phyloP scores from a whole-genome alignment of 2,888 invertebrate species.

The Apamea monoglypha region DNA sequence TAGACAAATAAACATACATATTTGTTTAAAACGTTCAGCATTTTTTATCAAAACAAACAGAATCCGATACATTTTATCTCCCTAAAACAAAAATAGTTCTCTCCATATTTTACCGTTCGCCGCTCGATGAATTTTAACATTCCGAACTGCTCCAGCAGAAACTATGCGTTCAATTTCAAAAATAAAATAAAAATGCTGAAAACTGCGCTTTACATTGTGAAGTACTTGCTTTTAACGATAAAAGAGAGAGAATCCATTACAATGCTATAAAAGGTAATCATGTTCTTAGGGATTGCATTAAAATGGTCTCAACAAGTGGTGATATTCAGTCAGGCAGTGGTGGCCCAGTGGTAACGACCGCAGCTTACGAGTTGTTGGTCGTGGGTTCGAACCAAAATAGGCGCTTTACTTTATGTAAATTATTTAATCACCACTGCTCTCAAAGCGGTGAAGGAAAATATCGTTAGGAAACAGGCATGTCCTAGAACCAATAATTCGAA shows the following conservation, averaged over 20 bases:
- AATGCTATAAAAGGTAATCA: slow-evolving; percentile 7
- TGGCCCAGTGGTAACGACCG: neutral
- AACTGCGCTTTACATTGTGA: slow-evolving; percentile 9
- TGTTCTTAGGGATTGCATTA: slow-evolving; percentile 23
- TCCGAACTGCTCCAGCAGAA: slow-evolving; percentile 3
- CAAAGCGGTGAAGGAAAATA: neutral
- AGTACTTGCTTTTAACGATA: slow-evolving; percentile 21
- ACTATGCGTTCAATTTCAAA: slow-evolving; percentile 30
- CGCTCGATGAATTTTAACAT: slow-evolving; percentile 39
- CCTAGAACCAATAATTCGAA: neutral
- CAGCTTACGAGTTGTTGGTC: too few relatives aligned
- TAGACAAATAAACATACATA: neutral
- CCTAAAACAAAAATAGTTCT: slow-evolving; percentile 24
- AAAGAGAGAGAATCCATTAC: slow-evolving; percentile 23
- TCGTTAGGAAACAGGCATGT: neutral
- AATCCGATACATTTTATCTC: neutral
- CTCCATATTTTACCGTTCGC: slow-evolving; percentile 6
- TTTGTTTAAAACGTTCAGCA: neutral
- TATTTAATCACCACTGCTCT: neutral
- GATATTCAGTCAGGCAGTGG: neutral
- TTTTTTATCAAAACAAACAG: slow-evolving; percentile 3
- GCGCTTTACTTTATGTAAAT: neutral
- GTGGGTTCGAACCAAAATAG: too few relatives aligned
- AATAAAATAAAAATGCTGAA: slow-evolving; percentile 40
- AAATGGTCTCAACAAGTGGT: neutral